These are phyloP conservation scores for Acleris laterana DNA, from an alignment of 2,888 invertebrate species.

Conservation along the genomic window DNA sequence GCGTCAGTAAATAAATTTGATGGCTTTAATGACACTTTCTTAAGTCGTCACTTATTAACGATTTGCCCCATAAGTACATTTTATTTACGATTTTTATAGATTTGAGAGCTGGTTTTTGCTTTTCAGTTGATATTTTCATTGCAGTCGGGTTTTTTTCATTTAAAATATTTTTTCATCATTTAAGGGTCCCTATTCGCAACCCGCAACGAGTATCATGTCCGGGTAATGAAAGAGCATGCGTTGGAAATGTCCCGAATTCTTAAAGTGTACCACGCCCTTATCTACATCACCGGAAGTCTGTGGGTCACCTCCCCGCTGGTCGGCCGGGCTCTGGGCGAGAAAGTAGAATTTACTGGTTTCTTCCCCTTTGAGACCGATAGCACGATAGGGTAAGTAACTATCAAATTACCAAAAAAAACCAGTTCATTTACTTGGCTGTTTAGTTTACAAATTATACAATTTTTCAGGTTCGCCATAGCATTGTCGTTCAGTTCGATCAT, in stretches of 20 bases:
- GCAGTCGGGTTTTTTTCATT: background rate
- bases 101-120: no score
- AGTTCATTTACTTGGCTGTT: background rate
- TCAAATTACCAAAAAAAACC: background rate
- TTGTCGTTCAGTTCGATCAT: conserved; percentile 57
- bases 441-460: background rate
- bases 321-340: conserved; percentile 55
- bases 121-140: no score
- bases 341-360: conserved; percentile 63
- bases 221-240: conserved; percentile 56
- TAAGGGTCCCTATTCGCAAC: conserved; percentile 60
- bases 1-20: no score
- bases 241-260: conserved; percentile 58
- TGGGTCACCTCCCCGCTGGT: conserved; percentile 62
- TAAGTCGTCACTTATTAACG: no score
- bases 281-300: conserved; percentile 50
- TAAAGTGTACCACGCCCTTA: conserved; percentile 52
- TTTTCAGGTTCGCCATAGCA: conserved; percentile 63
- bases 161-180: conserved; percentile 2
- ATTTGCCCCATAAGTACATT: no score
- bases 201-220: conserved; percentile 52
- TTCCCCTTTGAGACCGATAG: conserved; percentile 63
- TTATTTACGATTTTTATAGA: no score
- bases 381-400: conserved; percentile 59
- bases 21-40: no score